These are phyloP conservation scores for Pao palembangensis DNA, from an alignment of 2,113 vertebrate species.

Conservation along the genomic window DNA sequence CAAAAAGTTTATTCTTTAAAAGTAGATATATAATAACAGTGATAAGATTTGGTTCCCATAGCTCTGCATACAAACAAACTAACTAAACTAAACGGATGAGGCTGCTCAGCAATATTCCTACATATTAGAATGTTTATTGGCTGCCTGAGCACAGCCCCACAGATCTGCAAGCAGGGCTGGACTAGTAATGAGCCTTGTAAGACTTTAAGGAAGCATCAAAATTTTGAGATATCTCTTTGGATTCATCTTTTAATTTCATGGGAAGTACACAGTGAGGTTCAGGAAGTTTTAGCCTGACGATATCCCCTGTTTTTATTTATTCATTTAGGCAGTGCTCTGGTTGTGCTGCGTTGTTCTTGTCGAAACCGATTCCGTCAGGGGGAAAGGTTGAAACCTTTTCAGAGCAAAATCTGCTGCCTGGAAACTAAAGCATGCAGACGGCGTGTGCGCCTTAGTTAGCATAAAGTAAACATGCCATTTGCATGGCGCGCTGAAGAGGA, in stretches of 20 bases:
- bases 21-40: too few species aligned
- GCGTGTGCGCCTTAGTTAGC: conserved; percentile 39
- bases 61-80: neutral
- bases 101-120: neutral
- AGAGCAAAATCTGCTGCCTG: conserved; percentile 24
- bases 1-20: too few species aligned
- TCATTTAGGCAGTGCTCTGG: conserved; percentile 8
- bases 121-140: neutral
- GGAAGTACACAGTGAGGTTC: too few species aligned
- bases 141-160: neutral
- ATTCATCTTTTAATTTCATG: neutral
- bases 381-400: conserved; percentile 51
- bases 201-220: neutral
- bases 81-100: neutral
- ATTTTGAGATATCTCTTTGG: neutral
- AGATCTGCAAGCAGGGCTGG: neutral
- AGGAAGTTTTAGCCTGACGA: neutral
- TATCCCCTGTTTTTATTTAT: conserved; percentile 5
- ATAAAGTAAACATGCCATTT: conserved; percentile 38
- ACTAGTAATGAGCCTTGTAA: neutral
- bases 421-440: conserved; percentile 10
- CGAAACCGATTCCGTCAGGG: conserved; percentile 37
- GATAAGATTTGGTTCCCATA: neutral
- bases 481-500: conserved; percentile 45
- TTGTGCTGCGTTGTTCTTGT: conserved; percentile 23